Conservation (phyloP, 2,797 vertebrate genomes). For the Heterohyrax brucei region DNA sequence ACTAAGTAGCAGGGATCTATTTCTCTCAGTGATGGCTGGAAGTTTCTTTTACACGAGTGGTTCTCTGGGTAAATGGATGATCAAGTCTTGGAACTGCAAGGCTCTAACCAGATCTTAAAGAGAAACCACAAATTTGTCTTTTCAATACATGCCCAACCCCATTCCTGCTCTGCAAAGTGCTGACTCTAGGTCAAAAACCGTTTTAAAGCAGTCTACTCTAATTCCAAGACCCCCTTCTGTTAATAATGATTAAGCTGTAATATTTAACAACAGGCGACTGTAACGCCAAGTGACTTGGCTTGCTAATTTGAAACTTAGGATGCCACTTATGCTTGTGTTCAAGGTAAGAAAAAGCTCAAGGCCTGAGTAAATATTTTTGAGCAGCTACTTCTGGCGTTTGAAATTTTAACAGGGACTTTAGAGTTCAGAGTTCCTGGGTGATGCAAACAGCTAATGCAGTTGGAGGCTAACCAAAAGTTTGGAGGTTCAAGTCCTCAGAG, state of each 20-base stretch:
- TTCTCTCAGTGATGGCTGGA: background rate
- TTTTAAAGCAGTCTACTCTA: background rate
- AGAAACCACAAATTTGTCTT: background rate
- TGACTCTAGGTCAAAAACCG: background rate
- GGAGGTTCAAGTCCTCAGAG: background rate
- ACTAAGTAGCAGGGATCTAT: background rate
- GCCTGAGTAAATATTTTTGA: constrained; percentile 14
- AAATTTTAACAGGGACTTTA: background rate
- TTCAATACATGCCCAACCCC: background rate
- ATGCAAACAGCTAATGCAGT: background rate
- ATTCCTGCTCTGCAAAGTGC: background rate
- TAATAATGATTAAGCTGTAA: background rate
- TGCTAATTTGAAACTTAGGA: background rate
- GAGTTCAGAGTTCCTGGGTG: background rate
- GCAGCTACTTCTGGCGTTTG: background rate
- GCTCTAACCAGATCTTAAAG: constrained; percentile 25
- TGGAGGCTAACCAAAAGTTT: background rate
- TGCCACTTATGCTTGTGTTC: background rate
- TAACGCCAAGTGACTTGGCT: background rate
- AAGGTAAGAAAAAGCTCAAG: constrained; percentile 24
- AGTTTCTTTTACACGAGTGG: constrained; percentile 16
- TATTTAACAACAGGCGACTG: background rate
- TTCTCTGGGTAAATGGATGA: constrained; percentile 44
- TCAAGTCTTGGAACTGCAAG: background rate
- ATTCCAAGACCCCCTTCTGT: background rate